Evolutionary conservation across 2,888 invertebrate genomes (phyloP), one percentile per base, ranked within the genome.

Genomic region (Auanema freiburgensis): DNA sequence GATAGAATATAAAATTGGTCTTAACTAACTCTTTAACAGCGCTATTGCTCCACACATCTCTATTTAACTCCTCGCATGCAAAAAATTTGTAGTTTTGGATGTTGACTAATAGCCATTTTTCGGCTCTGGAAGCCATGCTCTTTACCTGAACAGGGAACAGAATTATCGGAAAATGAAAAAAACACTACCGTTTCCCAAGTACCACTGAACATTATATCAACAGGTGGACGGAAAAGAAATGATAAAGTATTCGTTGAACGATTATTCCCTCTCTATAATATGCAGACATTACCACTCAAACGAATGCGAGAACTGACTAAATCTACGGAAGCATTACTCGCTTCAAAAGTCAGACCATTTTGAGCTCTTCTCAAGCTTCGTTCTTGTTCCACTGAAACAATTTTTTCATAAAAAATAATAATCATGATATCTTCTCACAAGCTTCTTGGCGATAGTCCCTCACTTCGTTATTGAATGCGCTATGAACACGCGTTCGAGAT

Each of bases 101-200:
- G 81, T 90, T 90, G 0, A 90, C 89, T 74, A 90, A 85, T 24
- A 90, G 80, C 90, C 90, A 90, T 62, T 88, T 87, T 74, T 88
- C 88, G 16, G 86, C 84, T 3, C 83, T 79, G 71, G 87, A 85
- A 62, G 89, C 87, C 53, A 85, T 85, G 59, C 88, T 88, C 24
- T 89, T 86, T 0, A 88, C 88, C 85, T 88, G 74, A 12, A 74
- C 51, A 40, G n/a, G 4, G 4, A 16, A 23, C 8, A 8, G 11
- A 53, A 23, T 24, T n/a, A n/a, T 46, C 44, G 16, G 40, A 21
- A 14, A 8, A 44, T 12, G 42, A 46, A 18, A 41, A 5, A 42
- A 16, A 52, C 54, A 66, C 63, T 74, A 87, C 88, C 57, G 85
- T 84, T 24, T 87, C 84, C 73, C 90, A 88, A 5, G 88, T 86